Evolutionary conservation across 2,888 invertebrate genomes (phyloP), one percentile per base, ranked within the genome.

Genomic region (Lampropteryx suffumata): DNA sequence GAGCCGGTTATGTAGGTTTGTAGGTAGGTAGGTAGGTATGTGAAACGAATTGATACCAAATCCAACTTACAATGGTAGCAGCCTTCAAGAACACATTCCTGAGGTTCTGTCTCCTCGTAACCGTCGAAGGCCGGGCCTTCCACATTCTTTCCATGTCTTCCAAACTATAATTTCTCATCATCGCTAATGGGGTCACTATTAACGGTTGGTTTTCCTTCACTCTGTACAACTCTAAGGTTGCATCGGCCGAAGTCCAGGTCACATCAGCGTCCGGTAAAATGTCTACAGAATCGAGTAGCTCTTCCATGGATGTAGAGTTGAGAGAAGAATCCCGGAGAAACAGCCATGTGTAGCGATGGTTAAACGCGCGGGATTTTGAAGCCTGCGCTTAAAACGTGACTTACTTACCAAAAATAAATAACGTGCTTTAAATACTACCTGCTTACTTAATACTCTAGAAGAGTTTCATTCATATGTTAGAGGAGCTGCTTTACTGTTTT

Each of bases 231-330:
- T 87, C 86, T 6, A 75, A 55, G 29, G 80, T 51, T 1, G 12
- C 47, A 28, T 79, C 73, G 0, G 52, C n/a, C 0, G 79, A 56
- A 0, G 68, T 64, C 73, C 79, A 79, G 7, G 71, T 72, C 17
- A 85, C 82, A 50, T 88, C 87, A 0, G 79, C 73, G 39, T 87
- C 86, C 0, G 87, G 87, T 0, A 86, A 60, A 5, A 86, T 63
- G 12, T 57, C 60, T n/a, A 65, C 42, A 9, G 60, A 52, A 0
- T 51, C 54, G 10, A 86, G 60, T 1, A 60, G 37, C 0, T 52
- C 47, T 2, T 72, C 67, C 1, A 78, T 21, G 6, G 47, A 21
- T 0, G 67, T 57, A 0, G 52, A 30, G 40, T 79, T 73, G 33
- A 65, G 59, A 0, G 62, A 28, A 1, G 66, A 52, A 32, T 73